phyloP scores from a whole-genome alignment of 2,797 vertebrate genomes.

The Enteromius viviparus region DNA sequence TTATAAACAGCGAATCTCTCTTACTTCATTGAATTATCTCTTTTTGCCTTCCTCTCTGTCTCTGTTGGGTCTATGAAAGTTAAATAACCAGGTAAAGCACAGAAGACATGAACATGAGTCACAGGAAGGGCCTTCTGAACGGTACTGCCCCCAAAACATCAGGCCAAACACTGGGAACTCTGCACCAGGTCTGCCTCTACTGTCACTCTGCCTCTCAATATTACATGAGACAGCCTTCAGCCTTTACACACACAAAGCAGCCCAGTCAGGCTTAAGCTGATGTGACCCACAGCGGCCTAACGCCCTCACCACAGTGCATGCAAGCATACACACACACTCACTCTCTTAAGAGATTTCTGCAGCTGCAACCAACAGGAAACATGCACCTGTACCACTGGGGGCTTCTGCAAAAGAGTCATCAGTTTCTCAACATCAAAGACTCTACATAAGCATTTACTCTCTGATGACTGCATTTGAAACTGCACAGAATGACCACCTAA shows the following conservation, averaged over 20 bases:
- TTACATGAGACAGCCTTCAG: conserved; percentile 78
- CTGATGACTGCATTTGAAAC: conserved; percentile 12
- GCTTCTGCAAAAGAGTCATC: conserved; percentile 57
- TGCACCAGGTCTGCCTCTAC: conserved; percentile 33
- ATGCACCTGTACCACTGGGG: conserved; percentile 56
- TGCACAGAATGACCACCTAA: neutral
- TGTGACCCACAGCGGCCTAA: conserved; percentile 75
- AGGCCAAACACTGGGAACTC: conserved; percentile 18
- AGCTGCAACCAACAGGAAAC: conserved; percentile 74
- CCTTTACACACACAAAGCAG: conserved; percentile 47
- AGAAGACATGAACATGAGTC: neutral
- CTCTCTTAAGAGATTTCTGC: conserved; percentile 75
- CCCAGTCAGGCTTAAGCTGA: conserved; percentile 78
- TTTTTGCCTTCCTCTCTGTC: neutral
- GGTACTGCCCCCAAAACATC: conserved; percentile 14
- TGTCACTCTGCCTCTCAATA: conserved; percentile 72
- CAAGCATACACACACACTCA: conserved; percentile 51
- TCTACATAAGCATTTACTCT: neutral
- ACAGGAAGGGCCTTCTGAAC: neutral
- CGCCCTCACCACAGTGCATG: conserved; percentile 62
- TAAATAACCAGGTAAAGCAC: neutral
- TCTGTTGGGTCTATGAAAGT: neutral
- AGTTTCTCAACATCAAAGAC: conserved; percentile 40
- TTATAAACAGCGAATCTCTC: conserved; percentile 64
- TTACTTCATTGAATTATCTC: neutral